A percentile compares a stretch with the other conserved stretches of the same genome.
These are phyloP conservation scores for Ericerus pela DNA, from an alignment of 1,140 invertebrate species.

Conservation along the genomic window DNA sequence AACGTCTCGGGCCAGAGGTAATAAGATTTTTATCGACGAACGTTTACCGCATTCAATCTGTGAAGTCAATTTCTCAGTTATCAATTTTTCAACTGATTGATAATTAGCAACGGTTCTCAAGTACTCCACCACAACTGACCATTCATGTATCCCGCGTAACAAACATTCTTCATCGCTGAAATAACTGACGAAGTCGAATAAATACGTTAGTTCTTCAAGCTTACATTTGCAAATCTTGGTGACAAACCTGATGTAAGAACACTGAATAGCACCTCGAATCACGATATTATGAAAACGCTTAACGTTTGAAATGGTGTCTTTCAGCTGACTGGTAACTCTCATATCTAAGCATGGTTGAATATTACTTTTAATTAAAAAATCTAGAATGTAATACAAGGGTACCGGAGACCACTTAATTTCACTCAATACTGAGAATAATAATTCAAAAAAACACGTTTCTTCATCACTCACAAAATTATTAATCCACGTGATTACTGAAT, in stretches of 20 bases:
- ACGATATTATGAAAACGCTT: constrained; percentile 22
- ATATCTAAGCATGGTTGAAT: too few species aligned
- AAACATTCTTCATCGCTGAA: constrained; percentile 22
- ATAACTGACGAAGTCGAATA: constrained; percentile 16
- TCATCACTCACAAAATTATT: neutral
- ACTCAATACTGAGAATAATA: constrained; percentile 5
- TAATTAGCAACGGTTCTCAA: too few species aligned
- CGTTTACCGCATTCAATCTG: too few species aligned
- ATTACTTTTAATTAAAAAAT: constrained; percentile 1
- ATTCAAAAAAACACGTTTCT: constrained; percentile 13
- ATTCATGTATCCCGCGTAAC: constrained; percentile 16
- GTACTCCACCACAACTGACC: constrained; percentile 19
- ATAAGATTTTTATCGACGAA: too few species aligned
- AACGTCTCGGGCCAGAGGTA: too few species aligned
- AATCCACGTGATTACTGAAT: neutral
- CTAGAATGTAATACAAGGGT: constrained; percentile 15
- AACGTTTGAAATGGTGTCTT: constrained; percentile 20
- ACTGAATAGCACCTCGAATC: constrained; percentile 25
- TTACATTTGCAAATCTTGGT: constrained; percentile 16
- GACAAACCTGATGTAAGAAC: constrained; percentile 18
- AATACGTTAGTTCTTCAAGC: neutral
- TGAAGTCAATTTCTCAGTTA: too few species aligned
- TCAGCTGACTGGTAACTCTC: too few species aligned
- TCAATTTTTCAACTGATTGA: too few species aligned
- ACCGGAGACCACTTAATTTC: constrained; percentile 16